A percentile compares a stretch with the other conserved stretches of the same genome.
These are phyloP conservation scores for Nibea albiflora DNA, from an alignment of 2,113 vertebrate species.

Conservation along the genomic window DNA sequence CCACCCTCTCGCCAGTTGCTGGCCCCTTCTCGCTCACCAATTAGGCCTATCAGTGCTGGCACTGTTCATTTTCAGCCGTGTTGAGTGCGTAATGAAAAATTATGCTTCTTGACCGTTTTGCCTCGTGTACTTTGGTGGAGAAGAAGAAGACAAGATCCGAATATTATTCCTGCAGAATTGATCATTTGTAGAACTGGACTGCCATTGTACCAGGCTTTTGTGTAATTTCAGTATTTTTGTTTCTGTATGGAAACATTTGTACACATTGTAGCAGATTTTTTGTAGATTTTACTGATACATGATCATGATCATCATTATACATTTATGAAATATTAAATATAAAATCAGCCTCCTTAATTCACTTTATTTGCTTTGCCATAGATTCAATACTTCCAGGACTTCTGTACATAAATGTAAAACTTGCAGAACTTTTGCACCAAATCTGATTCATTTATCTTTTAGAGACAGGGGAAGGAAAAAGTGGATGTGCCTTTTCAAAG, in stretches of 20 bases:
- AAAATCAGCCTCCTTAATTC: background rate
- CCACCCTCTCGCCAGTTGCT: conserved; percentile 29
- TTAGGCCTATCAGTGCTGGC: conserved; percentile 59
- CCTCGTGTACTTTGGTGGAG: conserved; percentile 42
- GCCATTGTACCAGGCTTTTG: background rate
- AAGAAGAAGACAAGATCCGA: conserved; percentile 19
- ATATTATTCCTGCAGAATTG: background rate
- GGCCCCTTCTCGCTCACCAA: conserved; percentile 56
- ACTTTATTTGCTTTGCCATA: background rate
- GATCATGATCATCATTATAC: background rate
- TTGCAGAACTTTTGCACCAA: conserved; percentile 1
- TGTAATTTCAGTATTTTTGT: background rate
- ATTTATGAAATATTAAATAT: too few species aligned
- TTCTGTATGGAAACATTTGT: too few species aligned
- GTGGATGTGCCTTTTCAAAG: conserved; percentile 29
- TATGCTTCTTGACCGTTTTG: conserved; percentile 49
- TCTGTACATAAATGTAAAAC: background rate
- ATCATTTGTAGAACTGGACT: conserved; percentile 13
- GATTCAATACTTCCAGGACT: conserved; percentile 3
- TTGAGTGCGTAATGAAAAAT: conserved; percentile 70
- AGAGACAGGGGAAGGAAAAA: conserved; percentile 28
- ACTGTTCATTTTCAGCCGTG: conserved; percentile 70
- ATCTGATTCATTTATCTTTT: conserved; percentile 38
- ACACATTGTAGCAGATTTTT: too few species aligned
- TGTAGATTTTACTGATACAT: background rate